A percentile compares a stretch with the other conserved stretches of the same genome.
These are phyloP conservation scores for Phrynocephalus guinanensis DNA, from an alignment of 2,797 vertebrate species.

Conservation along the genomic window DNA sequence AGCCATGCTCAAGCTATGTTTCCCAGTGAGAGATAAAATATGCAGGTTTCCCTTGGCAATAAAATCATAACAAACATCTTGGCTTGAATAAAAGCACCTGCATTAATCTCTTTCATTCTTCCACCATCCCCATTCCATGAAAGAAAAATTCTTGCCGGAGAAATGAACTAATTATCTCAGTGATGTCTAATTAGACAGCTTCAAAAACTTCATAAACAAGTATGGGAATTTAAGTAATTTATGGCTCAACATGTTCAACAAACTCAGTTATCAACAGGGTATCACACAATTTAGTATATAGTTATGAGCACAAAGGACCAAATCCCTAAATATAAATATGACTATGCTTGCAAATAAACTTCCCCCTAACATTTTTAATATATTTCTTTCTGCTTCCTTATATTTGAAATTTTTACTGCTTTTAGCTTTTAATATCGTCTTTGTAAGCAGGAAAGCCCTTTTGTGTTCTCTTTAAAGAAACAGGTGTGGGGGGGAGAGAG, in stretches of 20 bases:
- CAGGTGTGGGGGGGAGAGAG: too few species aligned
- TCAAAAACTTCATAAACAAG: conserved; percentile 23
- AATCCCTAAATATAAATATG: not conserved
- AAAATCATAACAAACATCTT: not conserved
- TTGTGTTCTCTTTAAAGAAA: too few species aligned
- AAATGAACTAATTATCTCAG: conserved; percentile 16
- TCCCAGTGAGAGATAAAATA: not conserved
- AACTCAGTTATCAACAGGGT: not conserved
- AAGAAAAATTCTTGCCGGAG: not conserved
- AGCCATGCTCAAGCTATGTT: not conserved
- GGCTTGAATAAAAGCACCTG: conserved; percentile 17
- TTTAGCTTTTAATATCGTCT: too few species aligned
- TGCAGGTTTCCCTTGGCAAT: not conserved
- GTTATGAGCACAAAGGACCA: not conserved
- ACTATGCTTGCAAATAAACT: not conserved
- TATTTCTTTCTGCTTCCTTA: too few species aligned
- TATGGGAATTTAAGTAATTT: conserved; percentile 20
- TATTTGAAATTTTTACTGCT: too few species aligned
- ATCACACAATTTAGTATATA: not conserved
- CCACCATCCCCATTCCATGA: not conserved
- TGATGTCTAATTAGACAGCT: conserved; percentile 26
- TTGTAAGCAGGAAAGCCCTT: too few species aligned
- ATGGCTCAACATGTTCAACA: conserved; percentile 8
- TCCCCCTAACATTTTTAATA: not conserved
- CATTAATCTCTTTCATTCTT: not conserved